A percentile compares a stretch with the other conserved stretches of the same genome.
phyloP scores from a whole-genome alignment of 2,797 vertebrate species.

The Australoheros facetus region DNA sequence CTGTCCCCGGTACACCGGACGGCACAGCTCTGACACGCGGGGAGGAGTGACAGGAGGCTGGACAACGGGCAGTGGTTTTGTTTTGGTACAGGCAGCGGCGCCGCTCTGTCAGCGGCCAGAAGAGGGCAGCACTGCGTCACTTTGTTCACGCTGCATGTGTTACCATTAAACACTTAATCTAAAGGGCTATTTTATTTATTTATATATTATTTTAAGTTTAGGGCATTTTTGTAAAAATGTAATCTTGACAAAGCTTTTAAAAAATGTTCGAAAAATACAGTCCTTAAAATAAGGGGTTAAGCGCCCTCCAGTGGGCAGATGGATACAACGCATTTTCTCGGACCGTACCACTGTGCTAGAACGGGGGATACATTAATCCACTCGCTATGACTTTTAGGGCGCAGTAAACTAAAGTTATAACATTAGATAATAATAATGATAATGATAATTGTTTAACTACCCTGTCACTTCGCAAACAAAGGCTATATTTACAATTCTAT shows the following conservation, averaged over 20 bases:
- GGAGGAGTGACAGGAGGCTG: slow-evolving; percentile 33
- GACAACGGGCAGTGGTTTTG: slow-evolving; percentile 36
- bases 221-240: neutral
- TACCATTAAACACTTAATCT: neutral
- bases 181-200: neutral
- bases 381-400: neutral
- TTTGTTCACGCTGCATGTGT: neutral
- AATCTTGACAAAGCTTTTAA: neutral
- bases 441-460: no score
- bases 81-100: slow-evolving; percentile 4
- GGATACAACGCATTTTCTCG: neutral
- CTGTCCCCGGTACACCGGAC: neutral
- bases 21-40: slow-evolving; percentile 8
- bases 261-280: neutral
- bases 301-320: slow-evolving; percentile 26
- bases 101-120: neutral
- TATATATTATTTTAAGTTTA: neutral
- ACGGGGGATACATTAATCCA: rapidly evolving
- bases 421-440: rapidly evolving
- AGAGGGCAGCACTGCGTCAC: slow-evolving; percentile 23
- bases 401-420: neutral
- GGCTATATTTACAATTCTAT: neutral
- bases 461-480: rapidly evolving
- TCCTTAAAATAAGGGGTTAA: neutral
- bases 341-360: slow-evolving; percentile 50